phyloP scores from a whole-genome alignment of 2,888 invertebrate species.

The Phortica okadai region DNA sequence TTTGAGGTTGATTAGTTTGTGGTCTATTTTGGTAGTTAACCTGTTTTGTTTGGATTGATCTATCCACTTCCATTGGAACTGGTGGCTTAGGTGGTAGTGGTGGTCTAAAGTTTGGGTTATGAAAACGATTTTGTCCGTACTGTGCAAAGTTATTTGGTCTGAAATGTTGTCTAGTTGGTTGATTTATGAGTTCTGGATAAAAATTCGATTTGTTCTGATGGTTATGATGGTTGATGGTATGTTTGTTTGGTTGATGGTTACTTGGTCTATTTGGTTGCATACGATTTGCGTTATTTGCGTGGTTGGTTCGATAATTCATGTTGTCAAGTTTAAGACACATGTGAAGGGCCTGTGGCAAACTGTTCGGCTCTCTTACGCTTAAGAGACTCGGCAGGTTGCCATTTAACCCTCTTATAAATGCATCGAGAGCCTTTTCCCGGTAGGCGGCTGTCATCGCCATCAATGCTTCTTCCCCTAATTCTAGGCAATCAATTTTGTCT shows the following conservation, averaged over 20 bases:
- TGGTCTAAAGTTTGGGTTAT: background rate
- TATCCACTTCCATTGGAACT: conserved; percentile 26
- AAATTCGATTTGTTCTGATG: background rate
- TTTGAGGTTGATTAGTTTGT: conserved; percentile 29
- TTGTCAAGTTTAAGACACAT: conserved; percentile 33
- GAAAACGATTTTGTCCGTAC: background rate
- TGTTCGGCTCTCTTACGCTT: conserved; percentile 32
- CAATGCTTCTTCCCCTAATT: conserved; percentile 21
- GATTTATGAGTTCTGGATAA: conserved; percentile 8
- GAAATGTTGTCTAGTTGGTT: background rate
- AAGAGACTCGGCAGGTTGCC: conserved; percentile 22
- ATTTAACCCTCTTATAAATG: conserved; percentile 38
- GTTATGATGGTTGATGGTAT: too few species aligned
- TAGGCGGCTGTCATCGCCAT: conserved; percentile 26
- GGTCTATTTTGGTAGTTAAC: too few species aligned
- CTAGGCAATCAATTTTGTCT: conserved; percentile 34
- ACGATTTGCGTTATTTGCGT: background rate
- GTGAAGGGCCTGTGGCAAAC: conserved; percentile 36
- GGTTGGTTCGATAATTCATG: conserved; percentile 10
- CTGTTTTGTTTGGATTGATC: conserved; percentile 22
- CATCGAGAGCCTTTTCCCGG: conserved; percentile 33
- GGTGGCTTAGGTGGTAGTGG: conserved; percentile 23
- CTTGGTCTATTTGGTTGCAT: background rate
- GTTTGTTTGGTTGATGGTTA: too few species aligned
- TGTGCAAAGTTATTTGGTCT: background rate